Conservation (phyloP, 2,797 vertebrate genomes). For the Poeciliopsis turneri region DNA sequence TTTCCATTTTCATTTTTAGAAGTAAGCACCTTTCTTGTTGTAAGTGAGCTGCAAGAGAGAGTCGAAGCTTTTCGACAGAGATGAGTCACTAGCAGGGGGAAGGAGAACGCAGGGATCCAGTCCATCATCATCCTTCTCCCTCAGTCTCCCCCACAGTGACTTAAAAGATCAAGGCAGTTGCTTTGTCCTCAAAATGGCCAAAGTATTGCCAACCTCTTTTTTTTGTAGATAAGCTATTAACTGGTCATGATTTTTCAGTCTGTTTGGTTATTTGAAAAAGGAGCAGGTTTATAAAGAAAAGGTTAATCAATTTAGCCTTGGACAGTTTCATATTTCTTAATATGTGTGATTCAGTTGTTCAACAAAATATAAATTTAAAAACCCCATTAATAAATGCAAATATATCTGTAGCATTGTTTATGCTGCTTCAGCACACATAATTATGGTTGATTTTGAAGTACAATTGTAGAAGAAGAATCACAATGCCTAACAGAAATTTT, state of each 20-base stretch:
- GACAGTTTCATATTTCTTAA: neutral
- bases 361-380: neutral
- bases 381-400: neutral
- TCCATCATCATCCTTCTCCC: slow-evolving; percentile 41
- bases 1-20: slow-evolving; percentile 42
- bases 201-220: slow-evolving; percentile 12
- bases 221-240: slow-evolving; percentile 1
- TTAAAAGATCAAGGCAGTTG: slow-evolving; percentile 48
- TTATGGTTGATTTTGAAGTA: neutral
- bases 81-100: slow-evolving; percentile 44
- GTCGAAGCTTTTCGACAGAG: slow-evolving; percentile 39
- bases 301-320: neutral
- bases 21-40: slow-evolving; percentile 40
- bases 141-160: slow-evolving; percentile 39
- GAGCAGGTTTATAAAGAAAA: neutral
- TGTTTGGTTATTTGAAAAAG: neutral
- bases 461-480: neutral
- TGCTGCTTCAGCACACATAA: neutral
- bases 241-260: neutral
- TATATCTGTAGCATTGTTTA: neutral
- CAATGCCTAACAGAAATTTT: slow-evolving; percentile 3
- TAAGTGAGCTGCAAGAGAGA: slow-evolving; percentile 35
- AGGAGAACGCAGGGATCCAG: slow-evolving; percentile 31
- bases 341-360: neutral
- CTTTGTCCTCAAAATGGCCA: slow-evolving; percentile 28